These are phyloP conservation scores for Corvus cornix DNA, from an alignment of 2,113 vertebrate genomes.

Conservation along the genomic window DNA sequence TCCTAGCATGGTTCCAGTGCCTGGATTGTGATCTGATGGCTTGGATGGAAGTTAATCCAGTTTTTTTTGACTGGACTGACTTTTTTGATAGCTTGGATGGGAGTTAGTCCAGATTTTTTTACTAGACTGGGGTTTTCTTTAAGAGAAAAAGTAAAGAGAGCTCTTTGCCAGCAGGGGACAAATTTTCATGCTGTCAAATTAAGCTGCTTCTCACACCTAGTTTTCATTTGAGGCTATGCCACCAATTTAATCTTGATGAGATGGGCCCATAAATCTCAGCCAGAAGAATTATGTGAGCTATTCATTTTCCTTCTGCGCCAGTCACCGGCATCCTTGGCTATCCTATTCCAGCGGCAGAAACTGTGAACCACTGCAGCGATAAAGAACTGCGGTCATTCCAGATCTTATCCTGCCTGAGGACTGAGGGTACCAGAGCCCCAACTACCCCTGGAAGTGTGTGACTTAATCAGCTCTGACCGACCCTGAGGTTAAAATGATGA, in stretches of 20 bases:
- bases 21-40: slow-evolving; percentile 52
- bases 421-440: neutral
- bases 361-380: neutral
- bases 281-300: neutral
- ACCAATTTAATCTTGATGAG: neutral
- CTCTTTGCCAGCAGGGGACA: slow-evolving; percentile 27
- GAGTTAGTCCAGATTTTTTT: slow-evolving; percentile 16
- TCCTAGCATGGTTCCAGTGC: slow-evolving; percentile 58
- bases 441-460: neutral
- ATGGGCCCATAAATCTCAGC: slow-evolving; percentile 8
- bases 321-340: accelerated
- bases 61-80: slow-evolving; percentile 13
- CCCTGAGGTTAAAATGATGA: neutral
- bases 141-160: neutral
- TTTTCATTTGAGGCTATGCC: neutral
- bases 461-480: neutral
- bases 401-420: neutral
- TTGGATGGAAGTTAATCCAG: slow-evolving; percentile 6
- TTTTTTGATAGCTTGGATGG: slow-evolving; percentile 14
- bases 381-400: neutral
- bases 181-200: slow-evolving; percentile 36
- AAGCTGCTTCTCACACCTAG: slow-evolving; percentile 20
- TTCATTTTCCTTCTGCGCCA: neutral
- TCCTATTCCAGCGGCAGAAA: neutral
- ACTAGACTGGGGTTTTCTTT: neutral